These are phyloP conservation scores for Montipora foliosa DNA, from an alignment of 64 coral and sea anemone species.

Conservation along the genomic window DNA sequence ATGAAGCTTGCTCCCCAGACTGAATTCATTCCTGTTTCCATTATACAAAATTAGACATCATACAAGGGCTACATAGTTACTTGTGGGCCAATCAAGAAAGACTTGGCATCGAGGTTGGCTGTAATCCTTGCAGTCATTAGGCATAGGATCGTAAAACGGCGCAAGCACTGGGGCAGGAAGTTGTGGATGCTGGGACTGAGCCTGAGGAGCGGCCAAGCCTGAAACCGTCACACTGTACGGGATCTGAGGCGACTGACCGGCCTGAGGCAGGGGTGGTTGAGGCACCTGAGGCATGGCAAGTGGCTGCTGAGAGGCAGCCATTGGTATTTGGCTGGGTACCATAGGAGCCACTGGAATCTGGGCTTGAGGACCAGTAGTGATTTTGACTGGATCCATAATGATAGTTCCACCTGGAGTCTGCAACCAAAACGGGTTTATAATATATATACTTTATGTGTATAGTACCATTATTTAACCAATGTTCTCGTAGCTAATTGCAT, in stretches of 20 bases:
- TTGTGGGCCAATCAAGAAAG: slow-evolving; percentile 93
- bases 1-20: too few species aligned
- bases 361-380: slow-evolving; percentile 50
- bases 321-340: slow-evolving; percentile 52
- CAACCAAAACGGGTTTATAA: background rate
- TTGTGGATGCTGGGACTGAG: slow-evolving; percentile 52
- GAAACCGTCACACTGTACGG: slow-evolving; percentile 34
- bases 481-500: too few species aligned
- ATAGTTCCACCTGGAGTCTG: slow-evolving; percentile 71
- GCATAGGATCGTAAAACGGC: slow-evolving; percentile 69
- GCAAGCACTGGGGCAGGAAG: background rate
- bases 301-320: slow-evolving; percentile 57
- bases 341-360: slow-evolving; percentile 57
- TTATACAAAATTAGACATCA: background rate
- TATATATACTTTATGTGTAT: too few species aligned
- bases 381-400: slow-evolving; percentile 78
- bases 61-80: background rate
- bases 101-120: slow-evolving; percentile 70
- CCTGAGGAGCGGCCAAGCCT: slow-evolving; percentile 29
- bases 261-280: slow-evolving; percentile 32
- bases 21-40: background rate
- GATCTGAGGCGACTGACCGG: slow-evolving; percentile 28
- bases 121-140: slow-evolving; percentile 75
- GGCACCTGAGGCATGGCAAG: slow-evolving; percentile 27
- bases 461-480: too few species aligned